Conservation (phyloP, 1,140 invertebrate species). For the Bradysia coprophila region DNA sequence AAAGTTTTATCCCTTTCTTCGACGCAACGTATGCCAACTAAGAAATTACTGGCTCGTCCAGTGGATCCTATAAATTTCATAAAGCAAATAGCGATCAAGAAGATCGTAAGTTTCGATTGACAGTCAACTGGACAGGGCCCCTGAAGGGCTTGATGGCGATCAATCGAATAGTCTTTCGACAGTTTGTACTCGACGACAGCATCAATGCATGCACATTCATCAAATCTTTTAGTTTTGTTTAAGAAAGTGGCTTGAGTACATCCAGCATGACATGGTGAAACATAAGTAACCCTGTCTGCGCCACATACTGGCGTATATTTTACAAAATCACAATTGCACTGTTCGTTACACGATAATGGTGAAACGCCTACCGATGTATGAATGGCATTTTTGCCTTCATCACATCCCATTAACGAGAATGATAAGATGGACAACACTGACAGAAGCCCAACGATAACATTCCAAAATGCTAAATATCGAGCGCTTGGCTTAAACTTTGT, state of each 20-base stretch:
- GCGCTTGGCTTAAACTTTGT: slow-evolving; percentile 48
- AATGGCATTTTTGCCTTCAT: slow-evolving; percentile 24
- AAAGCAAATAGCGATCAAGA: slow-evolving; percentile 43
- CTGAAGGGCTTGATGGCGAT: too few species aligned
- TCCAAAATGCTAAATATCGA: slow-evolving; percentile 48
- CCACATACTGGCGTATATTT: slow-evolving; percentile 50
- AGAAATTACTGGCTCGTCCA: slow-evolving; percentile 44
- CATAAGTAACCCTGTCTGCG: slow-evolving; percentile 36
- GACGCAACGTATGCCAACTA: slow-evolving; percentile 46
- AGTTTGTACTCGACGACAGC: too few species aligned
- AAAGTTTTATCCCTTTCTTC: slow-evolving; percentile 52
- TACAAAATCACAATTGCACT: slow-evolving; percentile 43
- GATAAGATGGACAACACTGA: slow-evolving; percentile 41
- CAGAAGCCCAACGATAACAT: slow-evolving; percentile 44
- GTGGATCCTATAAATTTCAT: slow-evolving; percentile 46
- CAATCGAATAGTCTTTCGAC: too few species aligned
- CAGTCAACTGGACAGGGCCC: slow-evolving; percentile 49
- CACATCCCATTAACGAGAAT: slow-evolving; percentile 51
- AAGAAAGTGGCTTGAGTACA: too few species aligned
- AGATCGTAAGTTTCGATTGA: slow-evolving; percentile 39
- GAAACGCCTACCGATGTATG: background rate
- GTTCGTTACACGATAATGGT: slow-evolving; percentile 31
- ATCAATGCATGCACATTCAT: too few species aligned
- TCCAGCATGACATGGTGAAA: slow-evolving; percentile 52
- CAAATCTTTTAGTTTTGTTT: too few species aligned